Conservation (phyloP, 2,797 vertebrate genomes). For the Anas bahamensis region DNA sequence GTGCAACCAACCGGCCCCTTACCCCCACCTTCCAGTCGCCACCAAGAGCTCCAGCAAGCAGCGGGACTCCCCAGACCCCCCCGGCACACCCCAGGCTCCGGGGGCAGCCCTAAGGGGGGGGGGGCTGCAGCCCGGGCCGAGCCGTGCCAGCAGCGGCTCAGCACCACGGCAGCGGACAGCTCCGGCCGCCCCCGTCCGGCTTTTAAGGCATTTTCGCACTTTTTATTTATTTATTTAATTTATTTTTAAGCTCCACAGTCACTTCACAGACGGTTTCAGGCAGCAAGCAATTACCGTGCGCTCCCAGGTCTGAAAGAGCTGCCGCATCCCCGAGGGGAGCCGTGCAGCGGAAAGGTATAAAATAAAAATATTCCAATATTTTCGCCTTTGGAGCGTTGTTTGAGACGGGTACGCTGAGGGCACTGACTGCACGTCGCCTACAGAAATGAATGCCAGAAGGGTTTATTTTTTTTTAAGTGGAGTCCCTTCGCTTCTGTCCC, state of each 20-base stretch:
- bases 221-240: accelerated
- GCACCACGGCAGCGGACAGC: constrained; percentile 58
- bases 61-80: not conserved
- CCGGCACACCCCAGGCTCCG: no score
- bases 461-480: not conserved
- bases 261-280: not conserved
- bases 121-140: accelerated
- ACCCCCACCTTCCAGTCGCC: not conserved
- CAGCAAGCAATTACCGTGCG: not conserved
- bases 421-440: not conserved
- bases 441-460: not conserved
- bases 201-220: accelerated
- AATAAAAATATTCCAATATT: not conserved
- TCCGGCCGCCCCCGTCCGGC: not conserved
- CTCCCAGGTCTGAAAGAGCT: not conserved
- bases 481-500: not conserved
- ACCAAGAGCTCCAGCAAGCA: not conserved
- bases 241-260: not conserved
- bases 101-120: not conserved
- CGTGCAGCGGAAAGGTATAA: not conserved
- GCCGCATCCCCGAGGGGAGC: not conserved
- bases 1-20: accelerated
- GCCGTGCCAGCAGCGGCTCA: not conserved
- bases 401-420: not conserved
- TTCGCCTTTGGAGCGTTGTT: not conserved